Evolutionary conservation across 2,113 vertebrate genomes (phyloP), one percentile per base, ranked within the genome.

Genomic region (Euleptes europaea): DNA sequence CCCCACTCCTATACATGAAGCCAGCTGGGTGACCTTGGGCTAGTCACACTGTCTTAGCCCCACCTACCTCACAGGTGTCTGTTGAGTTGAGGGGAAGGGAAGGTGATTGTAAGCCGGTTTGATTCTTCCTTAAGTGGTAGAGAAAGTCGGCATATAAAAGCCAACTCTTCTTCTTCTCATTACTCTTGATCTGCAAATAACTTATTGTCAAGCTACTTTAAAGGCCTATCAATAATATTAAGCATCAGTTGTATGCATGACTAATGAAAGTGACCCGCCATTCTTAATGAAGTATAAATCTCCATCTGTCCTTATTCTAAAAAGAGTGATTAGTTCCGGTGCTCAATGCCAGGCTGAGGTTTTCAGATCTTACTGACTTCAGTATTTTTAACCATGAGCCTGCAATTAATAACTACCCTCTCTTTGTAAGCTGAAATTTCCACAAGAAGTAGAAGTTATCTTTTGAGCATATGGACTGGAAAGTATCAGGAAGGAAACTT

Each of bases 231-330:
- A 54, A 73, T 79, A 78, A 33, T 35, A 28, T 65, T 40, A 47
- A 79, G 35, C 28, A 65, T 3, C 44, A 38, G 13, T 85, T 72
- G 60, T 28, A 28, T 35, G 38, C 84, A 73, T 73, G 76, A 71
- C 67, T 85, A 85, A 85, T 85, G 84, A 79, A 84, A 69, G 15
- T 11, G 5, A 19, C 78, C 2, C 2, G 70, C 21, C 71, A 14
- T 72, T 73, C 78, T 33, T 57, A 83, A 86, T 74, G 82, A 88
- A 84, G 78, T 80, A 69, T 57, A 84, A 74, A 88, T 33, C 31
- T 74, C 49, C 74, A 54, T 79, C 76, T 85, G 1, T 76, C 67
- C 0, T 81, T 3, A 3, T 44, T 38, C 5, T 4, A 82, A 78
- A n/a, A 75, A 71, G 47, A 5, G 57, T 0, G 0, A 71, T 84